Base-by-base conservation (phyloP, 2,113 vertebrate species). In the Eonycteris spelaea region DNA sequence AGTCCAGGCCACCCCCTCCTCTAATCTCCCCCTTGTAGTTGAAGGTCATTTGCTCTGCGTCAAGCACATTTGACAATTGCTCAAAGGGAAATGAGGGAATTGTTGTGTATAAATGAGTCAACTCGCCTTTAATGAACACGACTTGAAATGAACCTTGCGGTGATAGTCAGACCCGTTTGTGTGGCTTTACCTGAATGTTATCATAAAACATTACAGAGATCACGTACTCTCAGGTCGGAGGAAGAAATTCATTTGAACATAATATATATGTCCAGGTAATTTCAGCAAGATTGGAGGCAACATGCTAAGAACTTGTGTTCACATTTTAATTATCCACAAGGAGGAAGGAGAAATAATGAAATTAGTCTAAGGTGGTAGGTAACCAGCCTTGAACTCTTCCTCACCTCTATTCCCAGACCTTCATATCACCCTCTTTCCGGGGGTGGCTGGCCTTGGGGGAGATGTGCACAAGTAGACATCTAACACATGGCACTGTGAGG, bases 41-140 rank as follows among this genome's bases (percentile, higher is more conserved):
- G 73, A 97, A 97, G 92, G 90, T 91, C 95, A 91, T 43, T 67
- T 30, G 59, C 43, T 82, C 75, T 96, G 59, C 45, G 28, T 85
- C 95, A 94, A 84, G 77, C 86, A 51, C 10, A 45, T 82, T 90
- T 92, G 82, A 95, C 85, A 65, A 85, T 65, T 70, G 67, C 87
- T 94, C 77, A 75, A 51, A 92, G 86, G 96, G 94, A 91, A 97
- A 84, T 40, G 53, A 77, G 90, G 65, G 74, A 53, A 63, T 33
- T 88, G 53, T 35, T 80, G 55, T 73, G 43, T 38, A 43, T 26
- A 35, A 51, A 65, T 74, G 92, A 91, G 26, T 88, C 77, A 86
- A 82, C 51, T 9, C 18, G 30, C 43, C 85, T 94, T 78, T 63
- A 33, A 11, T 79, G 30, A 82, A 65, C 33, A 73, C 14, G 9